A percentile compares a stretch with the other conserved stretches of the same genome.
These are phyloP conservation scores for Pteromalus puparum DNA, from an alignment of 1,140 invertebrate species.

Conservation along the genomic window DNA sequence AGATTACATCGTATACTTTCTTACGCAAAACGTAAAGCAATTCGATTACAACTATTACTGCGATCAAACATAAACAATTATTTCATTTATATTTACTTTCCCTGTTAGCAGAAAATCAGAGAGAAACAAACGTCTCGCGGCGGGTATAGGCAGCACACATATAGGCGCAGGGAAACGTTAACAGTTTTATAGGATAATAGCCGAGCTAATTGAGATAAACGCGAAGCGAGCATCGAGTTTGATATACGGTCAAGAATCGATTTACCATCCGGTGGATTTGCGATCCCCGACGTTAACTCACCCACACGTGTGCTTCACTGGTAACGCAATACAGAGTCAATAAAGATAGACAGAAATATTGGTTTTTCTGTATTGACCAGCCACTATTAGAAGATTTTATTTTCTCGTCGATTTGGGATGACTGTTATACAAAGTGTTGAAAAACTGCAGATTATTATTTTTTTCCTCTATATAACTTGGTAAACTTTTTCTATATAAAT, in stretches of 20 bases:
- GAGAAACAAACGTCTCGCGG: neutral
- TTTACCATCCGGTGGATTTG: conserved; percentile 31
- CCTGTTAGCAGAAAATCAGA: neutral
- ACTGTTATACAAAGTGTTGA: too few relatives aligned
- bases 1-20: too few relatives aligned
- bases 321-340: neutral
- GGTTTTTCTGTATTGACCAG: neutral
- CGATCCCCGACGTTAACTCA: conserved; percentile 1
- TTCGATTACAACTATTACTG: too few relatives aligned
- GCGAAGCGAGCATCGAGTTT: neutral
- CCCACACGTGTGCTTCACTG: neutral
- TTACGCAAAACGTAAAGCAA: too few relatives aligned
- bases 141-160: neutral
- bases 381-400: too few relatives aligned
- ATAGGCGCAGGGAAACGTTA: neutral
- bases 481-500: too few relatives aligned
- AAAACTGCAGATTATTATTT: too few relatives aligned
- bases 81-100: neutral
- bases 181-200: conserved; percentile 19
- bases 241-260: conserved; percentile 15
- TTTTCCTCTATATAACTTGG: too few relatives aligned
- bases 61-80: too few relatives aligned
- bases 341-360: neutral
- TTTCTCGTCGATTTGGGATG: too few relatives aligned
- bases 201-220: conserved; percentile 29